These are phyloP conservation scores for Linyphia triangularis DNA, from an alignment of 2,888 invertebrate species.

Conservation along the genomic window DNA sequence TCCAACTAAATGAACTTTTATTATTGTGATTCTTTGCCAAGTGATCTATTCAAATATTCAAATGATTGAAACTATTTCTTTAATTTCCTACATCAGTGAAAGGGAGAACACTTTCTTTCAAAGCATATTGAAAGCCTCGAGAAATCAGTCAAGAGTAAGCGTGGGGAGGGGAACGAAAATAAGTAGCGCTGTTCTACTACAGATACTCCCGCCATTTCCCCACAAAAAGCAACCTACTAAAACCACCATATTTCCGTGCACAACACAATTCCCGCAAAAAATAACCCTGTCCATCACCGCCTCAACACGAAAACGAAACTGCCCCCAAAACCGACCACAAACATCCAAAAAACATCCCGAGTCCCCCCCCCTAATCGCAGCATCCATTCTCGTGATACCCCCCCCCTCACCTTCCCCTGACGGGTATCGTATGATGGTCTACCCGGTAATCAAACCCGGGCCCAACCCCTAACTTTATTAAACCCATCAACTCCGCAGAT, in stretches of 20 bases:
- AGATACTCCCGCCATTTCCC: too few relatives aligned
- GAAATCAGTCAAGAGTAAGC: too few relatives aligned
- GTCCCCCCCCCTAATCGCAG: not conserved
- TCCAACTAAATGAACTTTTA: too few relatives aligned
- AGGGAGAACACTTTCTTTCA: too few relatives aligned
- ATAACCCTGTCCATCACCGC: not conserved
- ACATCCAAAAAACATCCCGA: not conserved
- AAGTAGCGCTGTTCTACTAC: too few relatives aligned
- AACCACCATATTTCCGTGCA: not conserved
- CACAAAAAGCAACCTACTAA: too few relatives aligned
- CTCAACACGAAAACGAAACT: not conserved
- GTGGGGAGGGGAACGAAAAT: too few relatives aligned
- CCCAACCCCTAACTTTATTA: constrained; percentile 29
- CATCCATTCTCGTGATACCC: not conserved
- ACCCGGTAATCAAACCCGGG: constrained; percentile 1
- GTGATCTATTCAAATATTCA: too few relatives aligned
- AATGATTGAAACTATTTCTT: too few relatives aligned
- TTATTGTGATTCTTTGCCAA: too few relatives aligned
- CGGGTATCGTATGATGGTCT: not conserved
- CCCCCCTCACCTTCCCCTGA: not conserved
- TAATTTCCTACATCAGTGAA: too few relatives aligned
- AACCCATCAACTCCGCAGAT: constrained; percentile 18
- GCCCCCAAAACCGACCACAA: not conserved
- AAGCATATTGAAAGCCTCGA: too few relatives aligned
- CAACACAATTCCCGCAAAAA: not conserved